Evolutionary conservation across 2,113 vertebrate genomes (phyloP).

Genomic region (Tympanuchus pallidicinctus): DNA sequence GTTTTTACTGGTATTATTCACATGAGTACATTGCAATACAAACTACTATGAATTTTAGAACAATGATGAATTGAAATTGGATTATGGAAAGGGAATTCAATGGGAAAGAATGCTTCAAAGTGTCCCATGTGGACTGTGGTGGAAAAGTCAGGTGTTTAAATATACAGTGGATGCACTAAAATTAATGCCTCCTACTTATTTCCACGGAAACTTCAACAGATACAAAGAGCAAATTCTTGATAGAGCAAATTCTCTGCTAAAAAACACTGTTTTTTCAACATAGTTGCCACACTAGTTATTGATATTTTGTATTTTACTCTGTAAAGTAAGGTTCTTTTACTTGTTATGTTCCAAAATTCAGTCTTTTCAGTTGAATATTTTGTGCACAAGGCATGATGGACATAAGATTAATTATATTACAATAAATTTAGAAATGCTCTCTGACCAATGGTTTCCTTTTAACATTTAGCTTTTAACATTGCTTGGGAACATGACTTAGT

Average conservation of each 20-base stretch:
- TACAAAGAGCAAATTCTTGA: too few relatives aligned
- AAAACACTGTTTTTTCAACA: too few relatives aligned
- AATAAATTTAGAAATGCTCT: constrained; percentile 25
- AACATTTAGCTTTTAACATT: not conserved
- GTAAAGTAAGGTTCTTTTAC: not conserved
- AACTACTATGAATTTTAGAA: not conserved
- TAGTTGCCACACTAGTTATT: not conserved
- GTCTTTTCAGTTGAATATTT: not conserved
- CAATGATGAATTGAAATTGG: not conserved
- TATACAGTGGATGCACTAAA: too few relatives aligned
- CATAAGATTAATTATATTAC: constrained; percentile 68
- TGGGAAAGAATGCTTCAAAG: not conserved
- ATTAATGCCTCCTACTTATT: too few relatives aligned
- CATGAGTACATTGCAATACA: fast-evolving
- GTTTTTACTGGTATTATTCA: not conserved
- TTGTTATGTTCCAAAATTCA: not conserved
- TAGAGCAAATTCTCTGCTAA: too few relatives aligned
- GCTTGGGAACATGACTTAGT: too few relatives aligned
- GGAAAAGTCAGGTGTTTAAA: not conserved
- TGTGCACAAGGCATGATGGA: constrained; percentile 9
- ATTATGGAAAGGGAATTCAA: not conserved
- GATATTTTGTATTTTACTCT: not conserved
- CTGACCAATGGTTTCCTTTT: not conserved
- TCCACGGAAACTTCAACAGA: too few relatives aligned
- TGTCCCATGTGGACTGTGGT: not conserved